Conservation (phyloP, 2,113 vertebrate genomes). For the Myrmophylax atrothorax region DNA sequence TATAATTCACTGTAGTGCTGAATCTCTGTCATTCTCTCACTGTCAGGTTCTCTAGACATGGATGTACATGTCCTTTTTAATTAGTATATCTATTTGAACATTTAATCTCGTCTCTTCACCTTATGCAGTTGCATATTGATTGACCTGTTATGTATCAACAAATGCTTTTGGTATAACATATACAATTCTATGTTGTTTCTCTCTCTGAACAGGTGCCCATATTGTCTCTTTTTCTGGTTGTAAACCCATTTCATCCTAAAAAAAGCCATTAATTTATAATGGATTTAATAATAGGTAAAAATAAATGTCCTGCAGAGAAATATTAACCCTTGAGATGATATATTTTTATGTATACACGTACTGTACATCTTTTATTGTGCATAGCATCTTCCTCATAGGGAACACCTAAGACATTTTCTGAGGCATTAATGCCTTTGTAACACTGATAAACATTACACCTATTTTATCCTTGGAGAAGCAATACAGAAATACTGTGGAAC, state of each 20-base stretch:
- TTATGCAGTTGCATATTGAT: slow-evolving; percentile 36
- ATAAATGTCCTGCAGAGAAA: not conserved
- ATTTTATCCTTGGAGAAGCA: not conserved
- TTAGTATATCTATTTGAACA: slow-evolving; percentile 75
- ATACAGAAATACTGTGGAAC: not conserved
- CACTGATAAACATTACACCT: not conserved
- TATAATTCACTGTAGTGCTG: slow-evolving; percentile 73
- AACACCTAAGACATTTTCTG: not conserved
- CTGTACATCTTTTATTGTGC: not conserved
- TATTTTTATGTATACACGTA: not conserved
- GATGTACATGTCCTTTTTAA: slow-evolving; percentile 76
- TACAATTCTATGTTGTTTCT: not conserved
- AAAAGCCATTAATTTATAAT: slow-evolving; percentile 33
- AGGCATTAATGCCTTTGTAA: not conserved
- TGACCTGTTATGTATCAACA: slow-evolving; percentile 14
- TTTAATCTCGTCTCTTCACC: slow-evolving; percentile 36
- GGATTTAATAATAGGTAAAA: not conserved
- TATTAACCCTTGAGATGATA: not conserved
- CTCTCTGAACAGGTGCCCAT: not conserved
- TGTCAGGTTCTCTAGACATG: slow-evolving; percentile 56
- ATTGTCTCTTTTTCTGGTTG: not conserved
- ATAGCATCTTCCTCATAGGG: not conserved
- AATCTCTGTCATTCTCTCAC: slow-evolving; percentile 75
- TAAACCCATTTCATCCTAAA: not conserved
- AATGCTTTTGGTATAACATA: slow-evolving; percentile 11